Evolutionary conservation across 2,888 invertebrate species (phyloP), one percentile per base, ranked within the genome.

Genomic region (Eubasilissa splendida): DNA sequence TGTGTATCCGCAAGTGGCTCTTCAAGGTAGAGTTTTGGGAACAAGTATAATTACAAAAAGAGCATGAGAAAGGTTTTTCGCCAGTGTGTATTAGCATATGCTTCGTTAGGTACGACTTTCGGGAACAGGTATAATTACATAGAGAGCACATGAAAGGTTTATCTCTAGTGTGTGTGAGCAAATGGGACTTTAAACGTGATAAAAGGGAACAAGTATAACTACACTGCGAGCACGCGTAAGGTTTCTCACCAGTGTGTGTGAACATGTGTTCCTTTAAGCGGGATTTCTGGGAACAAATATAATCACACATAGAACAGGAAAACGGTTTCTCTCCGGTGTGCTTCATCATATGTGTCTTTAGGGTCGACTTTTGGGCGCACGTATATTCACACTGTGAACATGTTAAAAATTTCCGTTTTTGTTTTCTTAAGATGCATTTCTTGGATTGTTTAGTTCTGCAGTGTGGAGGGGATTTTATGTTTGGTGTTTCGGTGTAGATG

Each of bases 221-320:
- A 68, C 68, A 68, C 9, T 52, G 42, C 7, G 42, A 4, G 14
- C 68, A 68, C 4, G 52, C 12, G 50, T n/a, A 68, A n/a, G 73
- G 65, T 54, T 71, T 63, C 8, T 73, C 73, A 10, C 66, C 56
- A 2, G 65, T 54, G 31, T 79, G 79, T 9, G 73, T 65, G 11
- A 53, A 8, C 52, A 12, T 7, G n/a, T 79, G 79, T 10, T n/a
- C 22, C 11, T 74, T 79, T 14, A 79, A 56, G 5, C 60, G 53
- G 11, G 59, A n/a, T 9, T 10, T 53, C 8, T 78, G 58, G 5
- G 73, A 33, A 4, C 53, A 31, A 9, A 31, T 74, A n/a, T 42
- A 78, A 4, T 63, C 50, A 22, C 78, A 78, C 12, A 3, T 5
- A 1, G 52, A n/a, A 60, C 78, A 78, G 2, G 33, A 33, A 8